Percentiles rank a stretch among this genome's conserved stretches.
Evolutionary conservation across 2,113 vertebrate species (phyloP).

Genomic region (Halcyon malimbica): DNA sequence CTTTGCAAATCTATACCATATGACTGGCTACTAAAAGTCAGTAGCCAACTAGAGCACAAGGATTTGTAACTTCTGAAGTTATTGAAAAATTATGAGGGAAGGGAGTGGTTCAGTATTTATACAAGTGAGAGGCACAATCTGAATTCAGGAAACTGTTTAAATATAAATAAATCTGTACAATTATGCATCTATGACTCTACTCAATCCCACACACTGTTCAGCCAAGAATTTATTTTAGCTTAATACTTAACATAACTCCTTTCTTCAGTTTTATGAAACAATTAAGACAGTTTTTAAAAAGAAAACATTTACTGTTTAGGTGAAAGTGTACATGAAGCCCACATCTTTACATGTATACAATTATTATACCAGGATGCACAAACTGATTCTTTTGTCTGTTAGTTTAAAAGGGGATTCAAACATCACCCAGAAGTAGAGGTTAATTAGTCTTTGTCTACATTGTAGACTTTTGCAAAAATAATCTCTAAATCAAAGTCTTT

Average conservation of each 20-base stretch:
- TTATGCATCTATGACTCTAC: background rate
- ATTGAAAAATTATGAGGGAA: background rate
- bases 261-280: conserved; percentile 2
- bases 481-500: background rate
- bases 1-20: conserved; percentile 64
- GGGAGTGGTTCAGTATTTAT: background rate
- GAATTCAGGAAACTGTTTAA: conserved; percentile 23
- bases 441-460: background rate
- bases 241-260: conserved; percentile 9
- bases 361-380: background rate
- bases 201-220: background rate
- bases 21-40: conserved; percentile 58
- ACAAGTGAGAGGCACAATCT: background rate
- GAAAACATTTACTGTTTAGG: background rate
- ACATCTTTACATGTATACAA: background rate
- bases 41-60: conserved; percentile 2
- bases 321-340: background rate
- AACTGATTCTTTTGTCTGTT: background rate
- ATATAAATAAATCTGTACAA: conserved; percentile 47
- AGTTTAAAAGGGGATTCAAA: background rate
- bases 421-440: background rate
- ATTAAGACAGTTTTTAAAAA: background rate
- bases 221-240: conserved; percentile 23
- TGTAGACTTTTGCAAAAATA: background rate
- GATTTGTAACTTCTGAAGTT: background rate